Conservation (phyloP, 2,888 invertebrate species). For the Itoplectis maculator region DNA sequence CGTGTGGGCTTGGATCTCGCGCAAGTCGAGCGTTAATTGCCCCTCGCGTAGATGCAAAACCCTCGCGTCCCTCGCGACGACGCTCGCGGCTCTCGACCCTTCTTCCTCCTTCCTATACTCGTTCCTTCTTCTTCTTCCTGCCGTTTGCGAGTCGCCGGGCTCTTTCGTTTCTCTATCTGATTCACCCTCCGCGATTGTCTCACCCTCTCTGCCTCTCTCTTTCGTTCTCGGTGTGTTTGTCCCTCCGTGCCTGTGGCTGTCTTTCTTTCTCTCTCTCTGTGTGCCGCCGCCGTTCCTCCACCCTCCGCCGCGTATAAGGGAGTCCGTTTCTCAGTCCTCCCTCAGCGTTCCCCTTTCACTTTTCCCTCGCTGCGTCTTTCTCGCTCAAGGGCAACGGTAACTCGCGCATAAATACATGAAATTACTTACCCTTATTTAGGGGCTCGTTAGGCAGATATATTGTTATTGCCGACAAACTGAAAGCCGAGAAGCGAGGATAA, state of each 20-base stretch:
- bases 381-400: slow-evolving; percentile 72
- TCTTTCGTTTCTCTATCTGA: slow-evolving; percentile 37
- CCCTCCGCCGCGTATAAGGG: slow-evolving; percentile 41
- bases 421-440: slow-evolving; percentile 84
- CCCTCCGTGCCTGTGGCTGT: slow-evolving; percentile 1
- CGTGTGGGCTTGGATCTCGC: slow-evolving; percentile 75
- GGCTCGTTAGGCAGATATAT: slow-evolving; percentile 84
- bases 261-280: background rate
- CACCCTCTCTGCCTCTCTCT: slow-evolving; percentile 11
- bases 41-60: slow-evolving; percentile 66
- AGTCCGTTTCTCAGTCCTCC: slow-evolving; percentile 52
- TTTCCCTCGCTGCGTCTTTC: slow-evolving; percentile 40
- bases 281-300: background rate
- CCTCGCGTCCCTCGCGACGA: slow-evolving; percentile 20
- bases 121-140: background rate
- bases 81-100: background rate
- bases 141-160: slow-evolving; percentile 13
- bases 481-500: slow-evolving; percentile 67
- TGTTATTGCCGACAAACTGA: slow-evolving; percentile 82
- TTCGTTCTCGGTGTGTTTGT: background rate
- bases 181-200: slow-evolving; percentile 51
- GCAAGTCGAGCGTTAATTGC: slow-evolving; percentile 83
- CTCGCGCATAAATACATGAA: slow-evolving; percentile 84
- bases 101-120: background rate
- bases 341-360: slow-evolving; percentile 33